These are phyloP conservation scores for Whitmania pigra DNA, from an alignment of 1,140 invertebrate species.

Conservation along the genomic window DNA sequence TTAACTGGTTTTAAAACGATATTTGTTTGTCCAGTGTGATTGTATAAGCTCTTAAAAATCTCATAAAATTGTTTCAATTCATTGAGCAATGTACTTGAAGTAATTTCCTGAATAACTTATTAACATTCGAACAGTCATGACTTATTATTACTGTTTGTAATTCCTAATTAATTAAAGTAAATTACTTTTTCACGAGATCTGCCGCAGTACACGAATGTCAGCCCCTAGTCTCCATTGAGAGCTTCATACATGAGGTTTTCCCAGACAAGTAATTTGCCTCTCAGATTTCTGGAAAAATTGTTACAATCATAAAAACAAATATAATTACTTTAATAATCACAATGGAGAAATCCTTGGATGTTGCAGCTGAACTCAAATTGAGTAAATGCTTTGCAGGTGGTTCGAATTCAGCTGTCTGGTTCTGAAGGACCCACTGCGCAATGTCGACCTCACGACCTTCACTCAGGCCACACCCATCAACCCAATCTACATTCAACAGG, in stretches of 20 bases:
- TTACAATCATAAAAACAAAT: neutral
- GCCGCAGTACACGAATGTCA: constrained; percentile 46
- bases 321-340: neutral
- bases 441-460: constrained; percentile 59
- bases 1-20: neutral
- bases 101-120: neutral
- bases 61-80: no score
- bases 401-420: constrained; percentile 62
- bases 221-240: constrained; percentile 61
- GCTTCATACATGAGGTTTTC: constrained; percentile 61
- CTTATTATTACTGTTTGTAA: neutral
- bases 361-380: neutral
- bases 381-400: constrained; percentile 49
- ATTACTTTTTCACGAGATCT: constrained; percentile 19
- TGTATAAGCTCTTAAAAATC: no score
- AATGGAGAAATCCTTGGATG: neutral
- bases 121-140: neutral
- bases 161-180: neutral
- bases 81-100: no score
- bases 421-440: constrained; percentile 56
- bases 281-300: constrained; percentile 10
- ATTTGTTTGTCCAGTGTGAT: no score
- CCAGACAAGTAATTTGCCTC: constrained; percentile 52
- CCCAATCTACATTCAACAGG: constrained; percentile 51
- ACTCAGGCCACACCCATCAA: constrained; percentile 67